Base-by-base conservation (phyloP, 2,888 invertebrate genomes). In the Apotomis turbidana region DNA sequence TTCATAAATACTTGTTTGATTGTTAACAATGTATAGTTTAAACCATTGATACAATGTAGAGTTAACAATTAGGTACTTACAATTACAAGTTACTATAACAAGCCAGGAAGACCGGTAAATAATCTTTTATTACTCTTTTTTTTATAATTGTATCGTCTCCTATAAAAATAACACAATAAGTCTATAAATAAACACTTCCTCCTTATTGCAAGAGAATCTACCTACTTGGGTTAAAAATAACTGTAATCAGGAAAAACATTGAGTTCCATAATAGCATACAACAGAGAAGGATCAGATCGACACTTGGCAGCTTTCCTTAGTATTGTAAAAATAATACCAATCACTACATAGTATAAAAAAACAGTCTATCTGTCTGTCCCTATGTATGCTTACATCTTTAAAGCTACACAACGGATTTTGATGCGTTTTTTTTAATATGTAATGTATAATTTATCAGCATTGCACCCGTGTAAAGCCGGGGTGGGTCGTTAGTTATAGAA, bases 141-240 rank as follows among this genome's bases (percentile, higher is more conserved):
- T 27, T 27, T 27, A 27, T 27, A 27, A 27, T 27, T 10, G 3
- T 12, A 49, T 49, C 49, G 0, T 61, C 15, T 49, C 10, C 12
- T 5, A 49, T 46, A 49, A 8, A 41, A 54, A 54, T 44, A 9
- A 52, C 38, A 59, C 46, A 46, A 46, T 46, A 6, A 13, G 41
- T 66, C 44, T 55, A 66, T 66, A 15, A 54, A 66, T 55, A 63
- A 63, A 44, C 63, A 66, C 66, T 66, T 66, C 55, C 44, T 54
- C 41, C 5, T 61, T 44, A 6, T 6, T 12, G n/a, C 5, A 5
- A 66, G 27, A n/a, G 44, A 46, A 27, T 44, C 64, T 38, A 38
- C 15, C 15, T 4, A 51, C 36, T 10, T 44, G 12, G 54, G 8
- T 54, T 64, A 55, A 66, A 55, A 66, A 66, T 66, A 66, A 46